Evolutionary conservation across 2,113 vertebrate species (phyloP), one percentile per base, ranked within the genome.

Genomic region (Cyprinodon variegatus): DNA sequence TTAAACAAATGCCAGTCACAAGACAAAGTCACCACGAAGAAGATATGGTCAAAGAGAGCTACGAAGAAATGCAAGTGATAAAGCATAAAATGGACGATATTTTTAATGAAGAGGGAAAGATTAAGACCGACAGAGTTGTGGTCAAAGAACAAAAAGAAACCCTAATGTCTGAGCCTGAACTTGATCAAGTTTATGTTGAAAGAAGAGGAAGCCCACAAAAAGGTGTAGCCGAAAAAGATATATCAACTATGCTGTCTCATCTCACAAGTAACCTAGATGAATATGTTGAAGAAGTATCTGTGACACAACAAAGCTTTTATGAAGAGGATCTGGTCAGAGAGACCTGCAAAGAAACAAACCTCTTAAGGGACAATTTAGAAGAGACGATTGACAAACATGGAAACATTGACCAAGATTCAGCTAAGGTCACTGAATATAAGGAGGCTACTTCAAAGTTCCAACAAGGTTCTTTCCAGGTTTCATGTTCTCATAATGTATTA

Each of bases 401-500:
- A 29, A 29, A 29, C 29, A 29, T 29, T 29, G 29, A 29, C 29
- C 29, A 29, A 29, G 29, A 29, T 29, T 29, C 29, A 29, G 29
- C 29, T 29, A 29, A 29, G 29, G 29, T 29, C 29, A 29, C 29
- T 29, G 29, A 29, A 29, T 29, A 29, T 29, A 1, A 29, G 1
- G 29, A 29, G 29, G 29, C 53, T 53, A 11, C 76, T 53, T 68
- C 64, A 71, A 13, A 63, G 53, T 48, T 81, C n/a, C 62, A 70
- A 76, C 36, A 69, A 0, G 43, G 45, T 9, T 41, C 62, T 74
- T 37, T 79, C 29, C 64, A 85, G 53, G 64, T 90, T 76, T 89
- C 93, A 81, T 90, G 89, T 48, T 92, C 90, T 82, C 80, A 92
- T 90, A 91, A 94, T 78, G 90, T 93, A 74, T 63, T 88, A 65